These are phyloP conservation scores for Riptortus pedestris DNA, from an alignment of 1,140 invertebrate species.

Conservation along the genomic window DNA sequence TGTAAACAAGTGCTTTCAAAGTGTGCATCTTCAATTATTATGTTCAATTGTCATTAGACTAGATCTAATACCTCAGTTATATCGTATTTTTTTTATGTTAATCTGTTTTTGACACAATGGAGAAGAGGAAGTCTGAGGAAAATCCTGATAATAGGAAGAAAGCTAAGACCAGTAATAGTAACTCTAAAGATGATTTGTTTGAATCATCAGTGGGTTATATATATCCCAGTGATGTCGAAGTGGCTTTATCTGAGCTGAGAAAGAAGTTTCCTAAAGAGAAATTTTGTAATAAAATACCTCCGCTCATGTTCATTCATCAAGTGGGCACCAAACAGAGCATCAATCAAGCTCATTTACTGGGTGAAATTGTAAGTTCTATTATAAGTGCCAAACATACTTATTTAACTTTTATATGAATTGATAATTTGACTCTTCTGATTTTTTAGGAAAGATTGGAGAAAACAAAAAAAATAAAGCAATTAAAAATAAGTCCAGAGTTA, in stretches of 20 bases:
- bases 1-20: not conserved
- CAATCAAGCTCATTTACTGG: not conserved
- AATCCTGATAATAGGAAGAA: not conserved
- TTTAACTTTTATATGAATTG: not conserved
- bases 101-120: not conserved
- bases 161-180: not conserved
- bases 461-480: not conserved
- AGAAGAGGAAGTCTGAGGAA: not conserved
- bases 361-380: not conserved
- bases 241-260: not conserved
- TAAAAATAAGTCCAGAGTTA: not conserved
- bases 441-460: not conserved
- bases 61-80: too few species aligned
- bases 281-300: not conserved
- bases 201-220: not conserved
- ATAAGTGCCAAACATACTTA: not conserved
- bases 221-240: not conserved
- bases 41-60: too few species aligned
- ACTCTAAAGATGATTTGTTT: not conserved
- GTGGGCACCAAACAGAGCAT: not conserved
- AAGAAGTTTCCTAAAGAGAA: not conserved
- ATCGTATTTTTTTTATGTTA: not conserved
- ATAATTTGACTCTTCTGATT: not conserved
- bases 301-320: not conserved
- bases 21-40: too few species aligned